These are phyloP conservation scores for Xenentodon cancila DNA, from an alignment of 2,797 vertebrate species.

Conservation along the genomic window DNA sequence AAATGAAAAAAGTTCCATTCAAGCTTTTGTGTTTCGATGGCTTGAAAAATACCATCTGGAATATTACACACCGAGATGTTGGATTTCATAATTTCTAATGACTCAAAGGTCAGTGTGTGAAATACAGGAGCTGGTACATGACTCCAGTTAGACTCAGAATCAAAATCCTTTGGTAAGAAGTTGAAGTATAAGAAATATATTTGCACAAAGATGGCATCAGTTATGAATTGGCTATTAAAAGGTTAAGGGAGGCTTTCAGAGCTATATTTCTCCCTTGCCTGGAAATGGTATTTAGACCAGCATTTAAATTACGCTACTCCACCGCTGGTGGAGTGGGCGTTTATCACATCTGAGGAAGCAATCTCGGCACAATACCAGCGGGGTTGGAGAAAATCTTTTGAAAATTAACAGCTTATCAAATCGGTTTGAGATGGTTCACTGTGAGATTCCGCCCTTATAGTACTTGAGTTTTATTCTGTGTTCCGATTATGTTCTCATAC, in stretches of 20 bases:
- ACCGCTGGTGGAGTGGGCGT: constrained; percentile 6
- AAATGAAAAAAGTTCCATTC: too few species aligned
- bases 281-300: constrained; percentile 36
- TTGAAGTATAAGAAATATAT: constrained; percentile 29
- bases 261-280: constrained; percentile 9
- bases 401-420: constrained; percentile 11
- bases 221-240: constrained; percentile 27
- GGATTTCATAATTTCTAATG: too few species aligned
- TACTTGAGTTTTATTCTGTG: background rate
- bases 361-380: constrained; percentile 43
- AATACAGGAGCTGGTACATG: too few species aligned
- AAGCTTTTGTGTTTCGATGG: too few species aligned
- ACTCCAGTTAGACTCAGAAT: too few species aligned
- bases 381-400: background rate
- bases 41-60: too few species aligned
- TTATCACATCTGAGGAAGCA: constrained; percentile 35
- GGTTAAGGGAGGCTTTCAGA: constrained; percentile 30
- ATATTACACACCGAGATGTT: too few species aligned
- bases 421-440: background rate
- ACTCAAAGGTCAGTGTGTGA: too few species aligned
- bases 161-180: constrained; percentile 20
- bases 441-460: background rate
- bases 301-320: constrained; percentile 35
- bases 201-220: constrained; percentile 18
- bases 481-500: background rate